phyloP scores from a whole-genome alignment of 2,113 vertebrate species.

The Aix galericulata region DNA sequence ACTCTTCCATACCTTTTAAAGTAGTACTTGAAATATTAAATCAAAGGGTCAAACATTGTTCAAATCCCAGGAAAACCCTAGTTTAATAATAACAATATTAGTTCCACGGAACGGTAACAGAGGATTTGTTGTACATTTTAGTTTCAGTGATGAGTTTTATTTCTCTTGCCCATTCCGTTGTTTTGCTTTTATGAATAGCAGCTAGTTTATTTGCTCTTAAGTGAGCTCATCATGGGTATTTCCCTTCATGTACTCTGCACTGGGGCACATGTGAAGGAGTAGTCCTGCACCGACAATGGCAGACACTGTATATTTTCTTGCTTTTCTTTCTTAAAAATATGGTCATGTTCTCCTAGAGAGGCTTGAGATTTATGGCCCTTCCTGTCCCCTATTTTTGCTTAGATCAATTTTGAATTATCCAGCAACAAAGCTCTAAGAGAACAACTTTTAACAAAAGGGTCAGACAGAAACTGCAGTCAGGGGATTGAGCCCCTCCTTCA shows the following conservation, averaged over 20 bases:
- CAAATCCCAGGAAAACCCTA: background rate
- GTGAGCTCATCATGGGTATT: rapidly evolving
- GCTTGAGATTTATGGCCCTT: slow-evolving; percentile 18
- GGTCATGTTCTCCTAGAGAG: background rate
- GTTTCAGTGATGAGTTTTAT: background rate
- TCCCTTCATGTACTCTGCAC: background rate
- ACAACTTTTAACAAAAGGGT: background rate
- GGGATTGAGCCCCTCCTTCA: background rate
- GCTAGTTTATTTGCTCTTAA: background rate
- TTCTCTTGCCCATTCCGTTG: background rate
- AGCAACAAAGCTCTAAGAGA: background rate
- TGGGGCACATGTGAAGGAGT: rapidly evolving
- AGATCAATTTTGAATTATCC: background rate
- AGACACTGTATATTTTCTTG: background rate
- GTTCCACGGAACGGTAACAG: background rate
- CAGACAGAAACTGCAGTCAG: background rate
- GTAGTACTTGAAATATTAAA: background rate
- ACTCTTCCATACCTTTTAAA: background rate
- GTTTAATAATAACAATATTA: background rate
- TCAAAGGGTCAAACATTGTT: background rate
- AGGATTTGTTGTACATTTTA: background rate
- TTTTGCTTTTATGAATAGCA: background rate
- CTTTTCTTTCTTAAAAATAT: background rate
- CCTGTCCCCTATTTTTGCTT: background rate
- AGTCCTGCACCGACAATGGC: background rate